Percentiles rank a stretch among this genome's conserved stretches.
Evolutionary conservation across 2,113 vertebrate genomes (phyloP).

Genomic region (Gopherus flavomarginatus): DNA sequence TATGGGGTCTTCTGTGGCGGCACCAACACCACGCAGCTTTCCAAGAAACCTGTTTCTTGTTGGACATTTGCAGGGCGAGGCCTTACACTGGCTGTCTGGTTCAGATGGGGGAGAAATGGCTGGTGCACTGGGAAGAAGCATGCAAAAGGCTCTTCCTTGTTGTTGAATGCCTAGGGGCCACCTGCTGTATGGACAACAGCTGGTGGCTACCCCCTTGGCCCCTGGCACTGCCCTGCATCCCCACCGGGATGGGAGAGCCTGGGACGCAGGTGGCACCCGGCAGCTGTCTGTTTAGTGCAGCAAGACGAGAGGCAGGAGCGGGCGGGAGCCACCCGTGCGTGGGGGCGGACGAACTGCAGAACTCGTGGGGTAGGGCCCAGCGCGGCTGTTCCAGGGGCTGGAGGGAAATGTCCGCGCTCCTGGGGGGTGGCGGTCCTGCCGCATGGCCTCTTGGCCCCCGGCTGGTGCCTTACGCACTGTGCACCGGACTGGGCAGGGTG

Average conservation of each 20-base stretch:
- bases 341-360: too few species aligned
- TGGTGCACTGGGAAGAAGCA: neutral
- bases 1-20: slow-evolving; percentile 17
- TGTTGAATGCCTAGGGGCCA: neutral
- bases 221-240: neutral
- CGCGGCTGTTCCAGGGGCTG: neutral
- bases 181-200: neutral
- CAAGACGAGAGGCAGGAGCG: neutral
- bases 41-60: neutral
- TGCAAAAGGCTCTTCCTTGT: neutral
- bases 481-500: too few species aligned
- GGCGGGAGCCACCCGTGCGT: too few species aligned
- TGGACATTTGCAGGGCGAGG: neutral
- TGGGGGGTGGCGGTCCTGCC: too few species aligned
- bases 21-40: slow-evolving; percentile 35
- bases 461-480: too few species aligned
- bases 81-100: neutral
- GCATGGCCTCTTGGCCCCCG: too few species aligned
- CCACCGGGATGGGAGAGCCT: too few species aligned
- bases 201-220: too few species aligned
- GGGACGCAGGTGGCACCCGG: too few species aligned
- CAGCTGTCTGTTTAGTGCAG: neutral
- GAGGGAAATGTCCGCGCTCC: neutral
- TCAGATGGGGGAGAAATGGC: neutral
- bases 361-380: neutral